Evolutionary conservation across 2,888 invertebrate species (phyloP).

Genomic region (Callosobruchus maculatus): DNA sequence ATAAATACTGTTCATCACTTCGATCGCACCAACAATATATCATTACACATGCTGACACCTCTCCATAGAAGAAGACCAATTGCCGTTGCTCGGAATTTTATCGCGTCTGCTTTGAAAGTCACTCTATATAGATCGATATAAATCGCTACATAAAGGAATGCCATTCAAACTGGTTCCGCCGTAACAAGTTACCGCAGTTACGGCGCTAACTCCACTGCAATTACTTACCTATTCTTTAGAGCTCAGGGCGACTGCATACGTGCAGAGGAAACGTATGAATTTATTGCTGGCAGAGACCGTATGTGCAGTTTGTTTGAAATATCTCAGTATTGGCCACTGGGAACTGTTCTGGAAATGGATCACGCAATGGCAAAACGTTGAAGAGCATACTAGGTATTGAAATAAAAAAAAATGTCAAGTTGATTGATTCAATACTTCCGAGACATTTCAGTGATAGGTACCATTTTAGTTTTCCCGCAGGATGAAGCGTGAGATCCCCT

Average conservation of each 20-base stretch:
- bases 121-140: background rate
- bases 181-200: background rate
- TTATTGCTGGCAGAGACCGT: background rate
- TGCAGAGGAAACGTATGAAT: background rate
- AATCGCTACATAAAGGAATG: background rate
- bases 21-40: background rate
- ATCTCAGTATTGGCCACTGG: too few species aligned
- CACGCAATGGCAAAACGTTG: too few species aligned
- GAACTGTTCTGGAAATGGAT: too few species aligned
- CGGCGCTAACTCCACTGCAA: background rate
- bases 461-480: too few species aligned
- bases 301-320: background rate
- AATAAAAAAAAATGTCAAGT: too few species aligned
- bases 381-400: too few species aligned
- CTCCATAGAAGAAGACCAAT: background rate
- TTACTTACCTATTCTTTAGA: background rate
- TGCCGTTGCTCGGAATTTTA: background rate
- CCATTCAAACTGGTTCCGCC: background rate
- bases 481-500: too few species aligned
- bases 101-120: background rate
- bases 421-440: too few species aligned
- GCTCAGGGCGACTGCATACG: background rate
- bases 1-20: background rate
- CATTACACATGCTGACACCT: background rate
- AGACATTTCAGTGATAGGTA: too few species aligned